These are phyloP conservation scores for Lutjanus erythropterus DNA, from an alignment of 2,113 vertebrate species.

Conservation along the genomic window DNA sequence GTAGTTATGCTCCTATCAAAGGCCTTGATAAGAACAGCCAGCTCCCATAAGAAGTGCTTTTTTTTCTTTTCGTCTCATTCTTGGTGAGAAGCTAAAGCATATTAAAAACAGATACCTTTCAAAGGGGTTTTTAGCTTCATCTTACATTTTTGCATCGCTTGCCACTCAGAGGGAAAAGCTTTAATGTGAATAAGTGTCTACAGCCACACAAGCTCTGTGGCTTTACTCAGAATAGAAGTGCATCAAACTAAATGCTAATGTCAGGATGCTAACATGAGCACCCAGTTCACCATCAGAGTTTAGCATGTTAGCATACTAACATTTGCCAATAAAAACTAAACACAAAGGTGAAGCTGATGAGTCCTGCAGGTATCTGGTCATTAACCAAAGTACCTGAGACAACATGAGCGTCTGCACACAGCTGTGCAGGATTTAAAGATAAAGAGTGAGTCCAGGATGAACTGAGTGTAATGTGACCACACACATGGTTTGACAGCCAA, in stretches of 20 bases:
- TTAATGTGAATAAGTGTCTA: not conserved
- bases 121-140: not conserved
- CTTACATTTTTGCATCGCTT: not conserved
- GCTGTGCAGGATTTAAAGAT: not conserved
- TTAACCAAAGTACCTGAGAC: not conserved
- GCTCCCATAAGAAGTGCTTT: slow-evolving; percentile 14
- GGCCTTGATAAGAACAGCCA: not conserved
- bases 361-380: not conserved
- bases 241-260: not conserved
- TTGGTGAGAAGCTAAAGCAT: not conserved
- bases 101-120: not conserved
- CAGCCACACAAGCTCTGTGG: not conserved
- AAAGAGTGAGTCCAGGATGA: not conserved
- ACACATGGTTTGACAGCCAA: not conserved
- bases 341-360: not conserved
- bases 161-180: not conserved
- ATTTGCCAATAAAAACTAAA: not conserved
- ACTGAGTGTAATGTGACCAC: not conserved
- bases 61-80: not conserved
- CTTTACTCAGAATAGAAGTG: not conserved
- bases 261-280: not conserved
- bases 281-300: not conserved
- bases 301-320: slow-evolving; percentile 2
- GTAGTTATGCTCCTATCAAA: not conserved
- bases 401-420: not conserved